Evolutionary conservation across 2,888 invertebrate species (phyloP).

Genomic region (Sepioteuthis lessoniana): DNA sequence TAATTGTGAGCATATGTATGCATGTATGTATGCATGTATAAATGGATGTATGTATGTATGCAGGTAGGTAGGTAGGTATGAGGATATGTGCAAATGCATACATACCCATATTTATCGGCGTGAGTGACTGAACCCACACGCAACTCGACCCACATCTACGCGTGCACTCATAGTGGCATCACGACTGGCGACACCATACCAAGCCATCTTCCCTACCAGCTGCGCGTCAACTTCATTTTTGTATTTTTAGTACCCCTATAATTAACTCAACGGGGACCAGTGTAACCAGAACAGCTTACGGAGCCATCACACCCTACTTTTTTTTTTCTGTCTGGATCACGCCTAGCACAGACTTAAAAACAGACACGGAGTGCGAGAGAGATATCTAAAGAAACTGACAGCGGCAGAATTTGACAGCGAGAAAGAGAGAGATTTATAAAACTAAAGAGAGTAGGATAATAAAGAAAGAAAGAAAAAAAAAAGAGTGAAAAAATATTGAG

Average conservation of each 20-base stretch:
- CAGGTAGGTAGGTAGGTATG: background rate
- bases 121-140: background rate
- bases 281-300: background rate
- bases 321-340: background rate
- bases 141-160: background rate
- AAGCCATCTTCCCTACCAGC: background rate
- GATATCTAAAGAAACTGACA: too few relatives aligned
- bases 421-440: too few relatives aligned
- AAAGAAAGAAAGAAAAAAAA: too few relatives aligned
- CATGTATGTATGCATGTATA: background rate
- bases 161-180: conserved; percentile 7
- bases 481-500: too few relatives aligned
- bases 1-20: background rate
- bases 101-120: background rate
- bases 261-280: background rate
- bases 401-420: too few relatives aligned
- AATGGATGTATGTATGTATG: background rate
- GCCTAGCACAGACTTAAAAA: background rate
- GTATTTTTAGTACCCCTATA: conserved; percentile 11
- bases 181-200: conserved; percentile 20
- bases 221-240: conserved; percentile 11
- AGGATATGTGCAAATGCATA: background rate
- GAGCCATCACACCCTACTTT: background rate
- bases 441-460: too few relatives aligned
- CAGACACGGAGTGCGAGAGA: too few relatives aligned